Percentiles rank a stretch among this genome's conserved stretches.
Evolutionary conservation across 1,140 invertebrate species (phyloP).

Genomic region (Habropoda laboriosa): DNA sequence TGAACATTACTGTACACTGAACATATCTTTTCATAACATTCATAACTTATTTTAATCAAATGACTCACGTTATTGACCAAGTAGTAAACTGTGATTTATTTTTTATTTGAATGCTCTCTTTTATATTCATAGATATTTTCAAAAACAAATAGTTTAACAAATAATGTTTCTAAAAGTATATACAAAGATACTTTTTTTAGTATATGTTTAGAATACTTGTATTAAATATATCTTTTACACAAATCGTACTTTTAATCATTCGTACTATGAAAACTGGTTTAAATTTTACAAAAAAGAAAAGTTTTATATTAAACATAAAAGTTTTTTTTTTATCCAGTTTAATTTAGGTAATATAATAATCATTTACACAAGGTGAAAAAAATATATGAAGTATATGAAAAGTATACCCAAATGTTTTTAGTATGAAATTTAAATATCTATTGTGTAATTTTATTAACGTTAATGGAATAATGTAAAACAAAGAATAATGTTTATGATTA

Average conservation of each 20-base stretch:
- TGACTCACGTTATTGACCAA: not conserved
- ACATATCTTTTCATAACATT: conserved; percentile 46
- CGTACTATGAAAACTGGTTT: not conserved
- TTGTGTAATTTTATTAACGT: conserved; percentile 27
- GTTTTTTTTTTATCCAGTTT: conserved; percentile 1
- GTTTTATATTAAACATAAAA: not conserved
- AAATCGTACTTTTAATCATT: not conserved
- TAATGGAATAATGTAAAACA: conserved; percentile 27
- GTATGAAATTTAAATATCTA: conserved; percentile 12
- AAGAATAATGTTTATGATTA: conserved; percentile 39
- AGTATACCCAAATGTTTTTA: conserved; percentile 55
- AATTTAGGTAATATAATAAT: conserved; percentile 19
- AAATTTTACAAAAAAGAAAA: not conserved
- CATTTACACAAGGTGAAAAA: conserved; percentile 18
- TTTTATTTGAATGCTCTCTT: conserved; percentile 33
- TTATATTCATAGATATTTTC: conserved; percentile 4
- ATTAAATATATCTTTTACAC: not conserved
- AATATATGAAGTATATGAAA: conserved; percentile 39
- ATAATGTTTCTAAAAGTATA: not conserved
- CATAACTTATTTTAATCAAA: conserved; percentile 26
- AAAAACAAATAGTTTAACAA: conserved; percentile 3
- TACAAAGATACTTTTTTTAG: not conserved
- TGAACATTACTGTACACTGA: conserved; percentile 21
- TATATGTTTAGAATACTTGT: not conserved
- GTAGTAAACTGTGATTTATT: conserved; percentile 13